Conservation (phyloP, 37 sponge, comb jelly and placozoan genomes). For the Eunapius fragilis region DNA sequence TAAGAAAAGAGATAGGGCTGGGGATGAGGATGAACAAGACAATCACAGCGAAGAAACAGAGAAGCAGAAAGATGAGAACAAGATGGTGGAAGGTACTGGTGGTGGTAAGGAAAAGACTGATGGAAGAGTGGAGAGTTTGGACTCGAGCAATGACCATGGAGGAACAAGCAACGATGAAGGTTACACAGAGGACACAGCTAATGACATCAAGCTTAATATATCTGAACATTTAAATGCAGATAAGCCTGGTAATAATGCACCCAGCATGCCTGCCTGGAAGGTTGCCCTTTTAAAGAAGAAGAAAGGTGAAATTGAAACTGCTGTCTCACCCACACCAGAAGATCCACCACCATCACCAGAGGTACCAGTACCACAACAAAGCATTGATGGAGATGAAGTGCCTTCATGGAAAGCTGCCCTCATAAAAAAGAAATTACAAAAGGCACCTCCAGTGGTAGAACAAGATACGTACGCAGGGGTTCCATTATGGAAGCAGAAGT, state of each 20-base stretch:
- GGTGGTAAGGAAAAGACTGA: background rate
- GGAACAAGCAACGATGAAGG: conserved; percentile 1
- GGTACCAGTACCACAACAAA: background rate
- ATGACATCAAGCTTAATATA: background rate
- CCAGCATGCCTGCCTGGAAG: conserved; percentile 77
- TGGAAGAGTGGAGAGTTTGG: background rate
- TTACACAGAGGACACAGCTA: background rate
- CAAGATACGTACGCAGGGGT: conserved; percentile 15
- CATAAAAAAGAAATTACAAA: conserved; percentile 39
- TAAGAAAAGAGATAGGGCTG: background rate
- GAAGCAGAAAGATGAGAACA: background rate
- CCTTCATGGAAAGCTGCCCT: conserved; percentile 80
- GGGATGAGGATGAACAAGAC: background rate
- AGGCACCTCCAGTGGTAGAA: background rate
- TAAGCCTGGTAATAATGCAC: background rate
- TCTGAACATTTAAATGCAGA: background rate
- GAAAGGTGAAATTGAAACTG: background rate
- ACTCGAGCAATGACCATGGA: background rate
- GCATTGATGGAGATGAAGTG: conserved; percentile 14
- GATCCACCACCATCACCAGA: background rate
- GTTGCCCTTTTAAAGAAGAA: conserved; percentile 51
- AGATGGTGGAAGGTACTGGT: background rate
- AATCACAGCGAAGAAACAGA: background rate
- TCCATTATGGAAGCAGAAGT: conserved; percentile 77
- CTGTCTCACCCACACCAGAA: background rate